Percentiles rank a stretch among this genome's conserved stretches.
phyloP scores from a whole-genome alignment of 2,797 vertebrate genomes.

The Onychomys arenicola region DNA sequence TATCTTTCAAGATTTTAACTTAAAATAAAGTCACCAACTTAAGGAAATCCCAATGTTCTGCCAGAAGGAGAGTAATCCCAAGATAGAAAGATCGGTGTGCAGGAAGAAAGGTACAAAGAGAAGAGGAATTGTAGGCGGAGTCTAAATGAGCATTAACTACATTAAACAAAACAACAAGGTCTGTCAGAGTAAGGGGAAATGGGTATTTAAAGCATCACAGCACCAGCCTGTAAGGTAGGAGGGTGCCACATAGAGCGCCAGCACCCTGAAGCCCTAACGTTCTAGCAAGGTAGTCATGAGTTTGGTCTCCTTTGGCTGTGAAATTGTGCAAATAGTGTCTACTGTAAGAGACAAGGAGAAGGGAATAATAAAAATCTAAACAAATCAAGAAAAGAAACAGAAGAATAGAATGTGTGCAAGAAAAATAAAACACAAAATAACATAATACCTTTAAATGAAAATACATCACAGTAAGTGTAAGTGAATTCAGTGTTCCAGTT shows the following conservation, averaged over 20 bases:
- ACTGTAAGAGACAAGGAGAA: background rate
- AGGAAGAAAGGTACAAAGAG: slow-evolving; percentile 15
- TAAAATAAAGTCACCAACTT: background rate
- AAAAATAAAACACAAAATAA: background rate
- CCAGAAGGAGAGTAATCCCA: background rate
- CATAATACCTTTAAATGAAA: background rate
- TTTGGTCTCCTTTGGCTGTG: background rate
- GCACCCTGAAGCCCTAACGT: background rate
- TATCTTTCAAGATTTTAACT: background rate
- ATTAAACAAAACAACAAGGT: background rate
- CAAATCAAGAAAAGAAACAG: background rate
- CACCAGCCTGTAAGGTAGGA: background rate
- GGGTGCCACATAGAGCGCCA: background rate
- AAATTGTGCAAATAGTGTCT: background rate
- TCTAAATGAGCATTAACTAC: background rate
- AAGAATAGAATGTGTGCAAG: background rate
- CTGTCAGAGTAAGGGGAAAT: background rate
- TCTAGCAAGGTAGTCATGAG: background rate
- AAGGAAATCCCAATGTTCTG: background rate
- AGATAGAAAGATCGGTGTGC: background rate
- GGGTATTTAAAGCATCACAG: background rate
- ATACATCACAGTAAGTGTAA: slow-evolving; percentile 34
- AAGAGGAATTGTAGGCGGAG: background rate
- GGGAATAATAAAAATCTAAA: slow-evolving; percentile 9
- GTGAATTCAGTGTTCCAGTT: background rate